These are phyloP conservation scores for Cephus nigrinus DNA, from an alignment of 2,888 invertebrate species.

Conservation along the genomic window DNA sequence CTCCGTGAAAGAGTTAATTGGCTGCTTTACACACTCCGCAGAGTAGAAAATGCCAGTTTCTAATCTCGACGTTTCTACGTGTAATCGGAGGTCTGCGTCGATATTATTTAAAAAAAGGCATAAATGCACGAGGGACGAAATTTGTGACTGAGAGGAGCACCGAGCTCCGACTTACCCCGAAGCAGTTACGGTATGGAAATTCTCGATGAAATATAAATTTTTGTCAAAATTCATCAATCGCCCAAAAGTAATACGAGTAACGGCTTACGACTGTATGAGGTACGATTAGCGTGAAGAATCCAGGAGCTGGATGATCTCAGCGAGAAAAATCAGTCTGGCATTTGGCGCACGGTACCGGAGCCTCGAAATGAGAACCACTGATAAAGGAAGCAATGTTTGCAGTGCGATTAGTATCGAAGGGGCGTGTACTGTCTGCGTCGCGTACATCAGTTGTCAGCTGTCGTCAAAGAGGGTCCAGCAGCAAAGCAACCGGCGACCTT, in stretches of 20 bases:
- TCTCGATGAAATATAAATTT: too few relatives aligned
- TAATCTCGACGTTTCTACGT: neutral
- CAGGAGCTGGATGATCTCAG: too few relatives aligned
- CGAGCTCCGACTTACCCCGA: too few relatives aligned
- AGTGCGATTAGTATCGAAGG: conserved; percentile 62
- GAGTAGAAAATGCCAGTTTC: conserved; percentile 49
- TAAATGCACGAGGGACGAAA: too few relatives aligned
- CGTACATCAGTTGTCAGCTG: conserved; percentile 63
- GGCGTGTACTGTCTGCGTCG: conserved; percentile 60
- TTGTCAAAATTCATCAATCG: too few relatives aligned
- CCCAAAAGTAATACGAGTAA: too few relatives aligned
- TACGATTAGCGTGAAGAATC: too few relatives aligned
- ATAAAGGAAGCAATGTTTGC: conserved; percentile 57
- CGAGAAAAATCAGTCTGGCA: neutral
- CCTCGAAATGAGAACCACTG: conserved; percentile 49
- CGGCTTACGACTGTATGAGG: too few relatives aligned
- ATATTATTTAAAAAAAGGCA: too few relatives aligned
- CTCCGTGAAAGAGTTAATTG: conserved; percentile 42
- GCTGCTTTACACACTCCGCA: conserved; percentile 50
- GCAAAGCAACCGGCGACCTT: conserved; percentile 49
- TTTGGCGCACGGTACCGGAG: conserved; percentile 10
- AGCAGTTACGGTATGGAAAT: too few relatives aligned
- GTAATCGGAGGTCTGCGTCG: too few relatives aligned
- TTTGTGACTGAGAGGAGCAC: too few relatives aligned
- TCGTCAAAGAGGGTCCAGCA: conserved; percentile 36